phyloP scores from a whole-genome alignment of 2,113 vertebrate species.

The Anolis sagrei region DNA sequence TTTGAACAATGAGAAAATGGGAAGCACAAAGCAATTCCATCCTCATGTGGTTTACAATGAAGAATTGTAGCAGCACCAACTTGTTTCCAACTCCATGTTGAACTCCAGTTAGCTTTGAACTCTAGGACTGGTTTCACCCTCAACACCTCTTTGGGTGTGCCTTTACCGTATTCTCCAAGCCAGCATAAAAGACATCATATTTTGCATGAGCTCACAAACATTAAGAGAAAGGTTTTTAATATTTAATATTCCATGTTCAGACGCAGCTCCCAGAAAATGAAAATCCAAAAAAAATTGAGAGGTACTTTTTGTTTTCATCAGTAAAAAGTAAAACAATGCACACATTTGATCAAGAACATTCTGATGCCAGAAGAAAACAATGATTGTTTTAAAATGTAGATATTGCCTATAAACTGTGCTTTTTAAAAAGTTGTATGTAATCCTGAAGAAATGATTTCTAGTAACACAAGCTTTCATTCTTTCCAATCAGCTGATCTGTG shows the following conservation, averaged over 20 bases:
- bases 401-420: slow-evolving; percentile 32
- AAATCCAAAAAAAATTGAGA: slow-evolving; percentile 31
- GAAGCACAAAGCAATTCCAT: slow-evolving; percentile 19
- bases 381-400: slow-evolving; percentile 4
- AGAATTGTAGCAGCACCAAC: slow-evolving; percentile 30
- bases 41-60: not conserved
- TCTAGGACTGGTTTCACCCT: not conserved
- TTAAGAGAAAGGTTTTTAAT: slow-evolving; percentile 41
- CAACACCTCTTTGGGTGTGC: no score
- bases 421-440: slow-evolving; percentile 4
- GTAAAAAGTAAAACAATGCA: slow-evolving; percentile 17
- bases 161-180: not conserved
- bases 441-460: not conserved
- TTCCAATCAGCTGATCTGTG: slow-evolving; percentile 52
- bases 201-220: slow-evolving; percentile 22
- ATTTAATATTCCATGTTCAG: slow-evolving; percentile 47
- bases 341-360: not conserved
- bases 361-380: not conserved
- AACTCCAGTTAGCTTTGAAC: not conserved
- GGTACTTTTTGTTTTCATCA: slow-evolving; percentile 27
- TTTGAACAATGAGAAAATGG: no score
- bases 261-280: slow-evolving; percentile 39
- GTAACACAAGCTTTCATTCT: slow-evolving; percentile 38
- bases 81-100: slow-evolving; percentile 13
- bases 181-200: slow-evolving; percentile 15